Conservation (phyloP, 2,797 vertebrate species). For the Euphonia xanthogaster region DNA sequence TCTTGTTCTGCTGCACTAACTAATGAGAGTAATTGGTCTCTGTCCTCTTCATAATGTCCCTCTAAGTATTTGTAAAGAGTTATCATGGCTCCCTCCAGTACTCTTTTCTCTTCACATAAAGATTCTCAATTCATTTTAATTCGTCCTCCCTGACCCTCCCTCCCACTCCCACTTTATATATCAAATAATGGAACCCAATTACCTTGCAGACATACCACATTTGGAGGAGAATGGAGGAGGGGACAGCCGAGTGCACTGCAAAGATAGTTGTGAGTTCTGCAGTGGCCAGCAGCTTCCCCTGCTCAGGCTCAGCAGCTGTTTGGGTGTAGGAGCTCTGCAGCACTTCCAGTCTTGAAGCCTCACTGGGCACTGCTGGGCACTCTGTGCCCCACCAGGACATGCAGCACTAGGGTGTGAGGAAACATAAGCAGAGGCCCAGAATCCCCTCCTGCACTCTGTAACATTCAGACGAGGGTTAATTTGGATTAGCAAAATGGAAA, state of each 20-base stretch:
- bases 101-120: slow-evolving; percentile 27
- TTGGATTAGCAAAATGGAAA: neutral
- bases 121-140: slow-evolving; percentile 8
- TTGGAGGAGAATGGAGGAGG: neutral
- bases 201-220: neutral
- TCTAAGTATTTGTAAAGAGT: slow-evolving; percentile 42
- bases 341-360: fast-evolving
- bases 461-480: neutral
- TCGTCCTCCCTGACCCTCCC: slow-evolving; percentile 21
- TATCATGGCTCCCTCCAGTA: slow-evolving; percentile 47
- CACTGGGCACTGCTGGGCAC: neutral
- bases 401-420: neutral
- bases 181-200: neutral
- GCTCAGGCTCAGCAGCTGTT: neutral
- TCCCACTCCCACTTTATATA: slow-evolving; percentile 6
- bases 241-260: neutral
- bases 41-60: slow-evolving; percentile 35
- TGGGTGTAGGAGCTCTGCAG: neutral
- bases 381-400: fast-evolving
- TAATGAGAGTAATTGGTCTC: slow-evolving; percentile 54
- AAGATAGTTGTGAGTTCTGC: neutral
- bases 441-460: neutral
- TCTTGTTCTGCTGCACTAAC: neutral
- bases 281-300: neutral
- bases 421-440: fast-evolving